Percentiles rank a stretch among this genome's conserved stretches.
Evolutionary conservation across 2,888 invertebrate genomes (phyloP).

Genomic region (Apamea epomidion): DNA sequence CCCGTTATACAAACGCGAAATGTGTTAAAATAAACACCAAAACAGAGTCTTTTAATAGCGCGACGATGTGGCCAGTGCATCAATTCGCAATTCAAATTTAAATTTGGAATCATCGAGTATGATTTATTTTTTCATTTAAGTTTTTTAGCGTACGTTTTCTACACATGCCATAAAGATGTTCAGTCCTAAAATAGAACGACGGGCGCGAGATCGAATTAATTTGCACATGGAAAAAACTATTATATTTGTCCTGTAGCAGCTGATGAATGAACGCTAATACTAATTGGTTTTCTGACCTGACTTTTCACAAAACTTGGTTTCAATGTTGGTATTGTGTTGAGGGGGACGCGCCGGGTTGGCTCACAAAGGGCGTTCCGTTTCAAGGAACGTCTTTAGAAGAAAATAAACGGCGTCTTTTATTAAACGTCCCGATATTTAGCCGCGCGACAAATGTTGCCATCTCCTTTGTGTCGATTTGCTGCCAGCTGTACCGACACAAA

Average conservation of each 20-base stretch:
- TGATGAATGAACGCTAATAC: conserved; percentile 78
- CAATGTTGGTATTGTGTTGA: conserved; percentile 73
- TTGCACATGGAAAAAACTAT: conserved; percentile 72
- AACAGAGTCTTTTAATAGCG: conserved; percentile 88
- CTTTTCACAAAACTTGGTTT: conserved; percentile 77
- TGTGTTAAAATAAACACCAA: conserved; percentile 90
- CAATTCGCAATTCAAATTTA: conserved; percentile 85
- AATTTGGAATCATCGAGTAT: conserved; percentile 81
- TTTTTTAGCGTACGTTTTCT: conserved; percentile 75
- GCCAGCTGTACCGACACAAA: conserved; percentile 86
- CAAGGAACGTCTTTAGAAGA: conserved; percentile 83
- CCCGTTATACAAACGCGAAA: conserved; percentile 88
- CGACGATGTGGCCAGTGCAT: conserved; percentile 87
- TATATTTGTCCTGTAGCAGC: conserved; percentile 73
- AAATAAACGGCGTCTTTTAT: conserved; percentile 84
- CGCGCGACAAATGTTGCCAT: conserved; percentile 87
- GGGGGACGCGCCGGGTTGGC: conserved; percentile 75
- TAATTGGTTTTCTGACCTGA: conserved; percentile 82
- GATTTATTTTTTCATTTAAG: conserved; percentile 83
- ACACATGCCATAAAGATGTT: conserved; percentile 83
- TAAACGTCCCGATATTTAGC: conserved; percentile 82
- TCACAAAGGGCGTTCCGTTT: conserved; percentile 85
- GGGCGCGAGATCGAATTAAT: conserved; percentile 74
- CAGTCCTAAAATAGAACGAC: conserved; percentile 75
- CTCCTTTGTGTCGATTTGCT: conserved; percentile 84